These are phyloP conservation scores for Glyptemys insculpta DNA, from an alignment of 2,797 vertebrate species.

Conservation along the genomic window DNA sequence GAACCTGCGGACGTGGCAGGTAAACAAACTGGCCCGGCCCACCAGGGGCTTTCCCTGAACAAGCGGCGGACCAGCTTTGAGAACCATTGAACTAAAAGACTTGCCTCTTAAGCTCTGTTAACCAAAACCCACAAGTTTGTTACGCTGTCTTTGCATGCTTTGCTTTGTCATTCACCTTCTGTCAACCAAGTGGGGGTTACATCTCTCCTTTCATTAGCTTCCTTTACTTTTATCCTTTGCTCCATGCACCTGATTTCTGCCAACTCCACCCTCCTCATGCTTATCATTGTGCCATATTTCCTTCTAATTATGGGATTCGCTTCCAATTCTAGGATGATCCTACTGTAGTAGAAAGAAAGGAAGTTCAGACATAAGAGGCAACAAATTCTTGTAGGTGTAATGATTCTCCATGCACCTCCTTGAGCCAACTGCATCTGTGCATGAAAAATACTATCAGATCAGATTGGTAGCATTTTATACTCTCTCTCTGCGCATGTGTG, in stretches of 20 bases:
- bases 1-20: too few relatives aligned
- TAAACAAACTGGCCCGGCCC: too few relatives aligned
- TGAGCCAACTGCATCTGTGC: background rate
- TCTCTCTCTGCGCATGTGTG: rapidly evolving
- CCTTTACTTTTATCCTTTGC: background rate
- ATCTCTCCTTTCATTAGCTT: background rate
- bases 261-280: background rate
- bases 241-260: background rate
- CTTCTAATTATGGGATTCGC: background rate
- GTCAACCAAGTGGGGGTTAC: background rate
- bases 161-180: background rate
- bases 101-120: background rate
- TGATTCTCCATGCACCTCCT: background rate
- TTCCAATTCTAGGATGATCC: background rate
- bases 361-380: background rate
- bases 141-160: background rate
- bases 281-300: background rate
- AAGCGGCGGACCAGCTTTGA: too few relatives aligned
- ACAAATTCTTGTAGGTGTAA: background rate
- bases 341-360: background rate
- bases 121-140: background rate
- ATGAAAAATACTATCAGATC: background rate
- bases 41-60: too few relatives aligned
- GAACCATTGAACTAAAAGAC: background rate
- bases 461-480: background rate